phyloP scores from a whole-genome alignment of 2,888 invertebrate species.

The Aphrophora alni region DNA sequence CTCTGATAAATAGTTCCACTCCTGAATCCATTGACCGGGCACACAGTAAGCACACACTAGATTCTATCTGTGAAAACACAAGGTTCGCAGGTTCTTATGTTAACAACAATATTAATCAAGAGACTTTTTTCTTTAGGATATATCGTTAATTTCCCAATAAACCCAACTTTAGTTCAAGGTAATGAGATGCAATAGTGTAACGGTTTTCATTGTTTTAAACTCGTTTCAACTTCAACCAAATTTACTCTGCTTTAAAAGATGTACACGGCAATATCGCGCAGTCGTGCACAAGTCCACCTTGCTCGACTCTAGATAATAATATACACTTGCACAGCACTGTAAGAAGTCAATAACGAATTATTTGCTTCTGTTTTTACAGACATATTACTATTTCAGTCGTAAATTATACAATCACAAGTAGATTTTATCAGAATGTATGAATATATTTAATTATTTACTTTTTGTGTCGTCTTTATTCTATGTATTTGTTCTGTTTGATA shows the following conservation, averaged over 20 bases:
- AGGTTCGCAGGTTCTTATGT: slow-evolving; percentile 1
- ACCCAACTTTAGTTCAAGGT: not conserved
- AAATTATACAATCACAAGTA: not conserved
- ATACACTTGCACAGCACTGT: not conserved
- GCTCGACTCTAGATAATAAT: not conserved
- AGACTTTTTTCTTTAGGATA: not conserved
- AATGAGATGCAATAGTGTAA: not conserved
- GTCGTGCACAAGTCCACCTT: slow-evolving; percentile 19
- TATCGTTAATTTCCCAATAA: not conserved
- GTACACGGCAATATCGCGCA: not conserved
- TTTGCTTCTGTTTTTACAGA: not conserved
- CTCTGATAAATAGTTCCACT: slow-evolving; percentile 6
- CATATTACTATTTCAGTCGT: not conserved
- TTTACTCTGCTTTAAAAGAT: not conserved
- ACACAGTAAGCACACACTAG: not conserved
- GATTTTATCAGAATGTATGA: not conserved
- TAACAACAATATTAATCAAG: not conserved
- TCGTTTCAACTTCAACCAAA: not conserved
- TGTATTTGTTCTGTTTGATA: not conserved
- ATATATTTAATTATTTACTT: slow-evolving; percentile 3
- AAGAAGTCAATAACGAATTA: not conserved
- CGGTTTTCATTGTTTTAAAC: not conserved
- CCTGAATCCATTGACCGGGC: not conserved
- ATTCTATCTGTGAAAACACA: slow-evolving; percentile 4
- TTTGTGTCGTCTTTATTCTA: not conserved